Percentiles rank a stretch among this genome's conserved stretches.
Evolutionary conservation across 2,888 invertebrate species (phyloP).

Genomic region (Hydrotaea diabolus): DNA sequence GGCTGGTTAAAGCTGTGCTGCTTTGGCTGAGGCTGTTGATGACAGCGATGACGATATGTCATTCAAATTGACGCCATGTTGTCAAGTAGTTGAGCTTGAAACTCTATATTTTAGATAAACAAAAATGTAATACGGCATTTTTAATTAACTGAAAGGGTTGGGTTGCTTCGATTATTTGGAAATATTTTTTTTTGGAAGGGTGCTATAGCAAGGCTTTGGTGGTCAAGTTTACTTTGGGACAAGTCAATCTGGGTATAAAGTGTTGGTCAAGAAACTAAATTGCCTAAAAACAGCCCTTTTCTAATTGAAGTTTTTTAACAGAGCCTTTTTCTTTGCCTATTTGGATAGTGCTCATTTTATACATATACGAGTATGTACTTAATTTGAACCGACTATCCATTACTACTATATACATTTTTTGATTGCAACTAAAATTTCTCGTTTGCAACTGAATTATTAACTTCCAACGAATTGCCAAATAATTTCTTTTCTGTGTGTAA

Average conservation of each 20-base stretch:
- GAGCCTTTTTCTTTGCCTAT: no score
- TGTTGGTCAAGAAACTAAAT: not conserved
- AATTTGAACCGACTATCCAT: no score
- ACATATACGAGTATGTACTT: no score
- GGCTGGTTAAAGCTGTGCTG: slow-evolving; percentile 55
- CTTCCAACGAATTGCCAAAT: no score
- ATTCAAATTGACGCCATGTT: slow-evolving; percentile 73
- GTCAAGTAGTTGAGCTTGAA: slow-evolving; percentile 55
- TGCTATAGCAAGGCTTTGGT: not conserved
- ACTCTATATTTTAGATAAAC: slow-evolving; percentile 31
- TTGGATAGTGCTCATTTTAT: no score
- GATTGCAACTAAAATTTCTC: no score
- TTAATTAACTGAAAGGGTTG: slow-evolving; percentile 27
- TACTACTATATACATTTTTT: no score
- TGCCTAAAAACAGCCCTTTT: no score
- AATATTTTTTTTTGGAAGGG: not conserved
- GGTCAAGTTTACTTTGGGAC: not conserved
- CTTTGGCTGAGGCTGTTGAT: slow-evolving; percentile 11
- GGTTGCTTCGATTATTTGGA: not conserved
- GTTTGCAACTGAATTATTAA: no score
- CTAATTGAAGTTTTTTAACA: no score
- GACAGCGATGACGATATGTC: slow-evolving; percentile 70
- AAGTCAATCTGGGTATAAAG: no score
- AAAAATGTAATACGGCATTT: slow-evolving; percentile 19
- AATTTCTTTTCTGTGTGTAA: no score